Conservation (phyloP, 1,140 invertebrate species). For the Anoplolepis gracilipes region DNA sequence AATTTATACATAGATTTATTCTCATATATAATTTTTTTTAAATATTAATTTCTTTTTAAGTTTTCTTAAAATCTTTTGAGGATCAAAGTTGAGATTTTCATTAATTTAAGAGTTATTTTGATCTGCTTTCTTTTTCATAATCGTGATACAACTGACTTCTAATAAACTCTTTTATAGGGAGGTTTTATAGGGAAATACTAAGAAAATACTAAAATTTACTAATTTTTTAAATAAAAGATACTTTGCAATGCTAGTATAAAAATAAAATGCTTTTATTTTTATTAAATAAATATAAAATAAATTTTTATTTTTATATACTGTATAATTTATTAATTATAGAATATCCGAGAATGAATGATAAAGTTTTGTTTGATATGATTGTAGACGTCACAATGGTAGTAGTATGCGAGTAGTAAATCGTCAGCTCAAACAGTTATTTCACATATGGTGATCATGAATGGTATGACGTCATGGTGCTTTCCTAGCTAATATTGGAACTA, state of each 20-base stretch:
- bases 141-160: not conserved
- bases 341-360: too few species aligned
- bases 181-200: slow-evolving; percentile 13
- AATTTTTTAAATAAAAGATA: slow-evolving; percentile 10
- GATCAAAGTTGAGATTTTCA: not conserved
- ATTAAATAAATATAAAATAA: too few species aligned
- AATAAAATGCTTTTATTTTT: not conserved
- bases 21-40: not conserved
- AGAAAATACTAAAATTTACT: not conserved
- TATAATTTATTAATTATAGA: not conserved
- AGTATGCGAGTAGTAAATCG: too few species aligned
- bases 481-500: too few species aligned
- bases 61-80: not conserved
- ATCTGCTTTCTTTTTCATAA: not conserved
- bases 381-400: too few species aligned
- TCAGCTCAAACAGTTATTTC: too few species aligned
- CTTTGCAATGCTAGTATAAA: not conserved
- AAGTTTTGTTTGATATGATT: too few species aligned
- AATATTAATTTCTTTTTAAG: not conserved
- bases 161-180: not conserved
- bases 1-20: not conserved
- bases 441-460: too few species aligned
- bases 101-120: slow-evolving; percentile 23
- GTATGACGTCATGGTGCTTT: too few species aligned
- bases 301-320: not conserved